phyloP scores from a whole-genome alignment of 2,113 vertebrate genomes.

The Bubo blakistoni region DNA sequence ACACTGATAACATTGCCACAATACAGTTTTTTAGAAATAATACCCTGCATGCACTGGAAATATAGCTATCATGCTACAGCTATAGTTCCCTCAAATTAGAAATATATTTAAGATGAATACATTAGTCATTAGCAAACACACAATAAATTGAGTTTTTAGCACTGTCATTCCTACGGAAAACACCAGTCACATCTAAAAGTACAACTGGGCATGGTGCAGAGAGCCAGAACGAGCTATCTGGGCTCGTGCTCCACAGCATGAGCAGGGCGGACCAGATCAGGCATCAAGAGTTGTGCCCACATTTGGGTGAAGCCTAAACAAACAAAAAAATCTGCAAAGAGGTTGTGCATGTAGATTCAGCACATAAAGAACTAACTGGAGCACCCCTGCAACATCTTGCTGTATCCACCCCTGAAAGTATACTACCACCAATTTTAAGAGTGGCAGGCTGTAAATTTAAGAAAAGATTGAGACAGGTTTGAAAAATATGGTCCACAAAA shows the following conservation, averaged over 20 bases:
- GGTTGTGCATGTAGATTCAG: not conserved
- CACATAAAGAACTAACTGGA: not conserved
- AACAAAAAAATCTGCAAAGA: not conserved
- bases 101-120: not conserved
- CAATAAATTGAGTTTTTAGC: not conserved
- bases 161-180: not conserved
- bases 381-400: not conserved
- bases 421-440: not conserved
- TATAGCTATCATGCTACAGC: not conserved
- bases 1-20: not conserved
- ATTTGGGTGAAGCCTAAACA: not conserved
- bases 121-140: not conserved
- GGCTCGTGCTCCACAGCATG: not conserved
- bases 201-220: not conserved
- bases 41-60: not conserved
- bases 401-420: not conserved
- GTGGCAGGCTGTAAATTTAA: not conserved
- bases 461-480: not conserved
- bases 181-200: not conserved
- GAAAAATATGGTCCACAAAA: not conserved
- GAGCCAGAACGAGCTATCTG: not conserved
- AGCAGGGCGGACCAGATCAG: not conserved
- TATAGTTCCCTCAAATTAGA: not conserved
- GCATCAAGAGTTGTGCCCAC: not conserved
- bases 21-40: not conserved